phyloP scores from a whole-genome alignment of 2,113 vertebrate genomes.

The Sula dactylatra region DNA sequence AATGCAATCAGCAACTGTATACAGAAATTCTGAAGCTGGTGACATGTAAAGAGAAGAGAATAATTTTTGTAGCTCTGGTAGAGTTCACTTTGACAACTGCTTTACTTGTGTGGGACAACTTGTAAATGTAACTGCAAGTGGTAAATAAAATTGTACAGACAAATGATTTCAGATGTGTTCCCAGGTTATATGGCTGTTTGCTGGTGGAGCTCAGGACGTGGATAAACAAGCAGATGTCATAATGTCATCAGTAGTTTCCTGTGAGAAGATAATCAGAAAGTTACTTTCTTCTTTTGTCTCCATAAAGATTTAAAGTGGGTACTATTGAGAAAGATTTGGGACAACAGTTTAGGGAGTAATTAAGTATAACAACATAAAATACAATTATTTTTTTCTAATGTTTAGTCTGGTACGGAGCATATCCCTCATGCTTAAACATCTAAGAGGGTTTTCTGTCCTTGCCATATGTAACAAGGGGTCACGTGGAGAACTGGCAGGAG shows the following conservation, averaged over 20 bases:
- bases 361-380: neutral
- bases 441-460: neutral
- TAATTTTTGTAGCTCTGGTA: conserved; percentile 21
- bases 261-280: neutral
- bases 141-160: conserved; percentile 55
- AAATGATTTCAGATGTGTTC: neutral
- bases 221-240: no score
- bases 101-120: neutral
- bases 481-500: neutral
- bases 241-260: neutral
- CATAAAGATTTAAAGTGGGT: neutral
- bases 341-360: neutral
- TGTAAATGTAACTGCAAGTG: conserved; percentile 38
- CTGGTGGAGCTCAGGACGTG: accelerated
- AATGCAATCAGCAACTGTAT: neutral
- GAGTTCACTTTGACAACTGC: neutral
- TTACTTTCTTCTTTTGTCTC: no score
- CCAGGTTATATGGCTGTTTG: neutral
- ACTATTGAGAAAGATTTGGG: neutral
- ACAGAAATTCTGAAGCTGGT: neutral
- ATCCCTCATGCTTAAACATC: neutral
- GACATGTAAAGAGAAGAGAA: neutral
- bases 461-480: accelerated
- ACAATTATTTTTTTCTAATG: no score
- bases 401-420: neutral